Conservation (phyloP, 2,888 invertebrate genomes). For the Heteromurus nitidus region DNA sequence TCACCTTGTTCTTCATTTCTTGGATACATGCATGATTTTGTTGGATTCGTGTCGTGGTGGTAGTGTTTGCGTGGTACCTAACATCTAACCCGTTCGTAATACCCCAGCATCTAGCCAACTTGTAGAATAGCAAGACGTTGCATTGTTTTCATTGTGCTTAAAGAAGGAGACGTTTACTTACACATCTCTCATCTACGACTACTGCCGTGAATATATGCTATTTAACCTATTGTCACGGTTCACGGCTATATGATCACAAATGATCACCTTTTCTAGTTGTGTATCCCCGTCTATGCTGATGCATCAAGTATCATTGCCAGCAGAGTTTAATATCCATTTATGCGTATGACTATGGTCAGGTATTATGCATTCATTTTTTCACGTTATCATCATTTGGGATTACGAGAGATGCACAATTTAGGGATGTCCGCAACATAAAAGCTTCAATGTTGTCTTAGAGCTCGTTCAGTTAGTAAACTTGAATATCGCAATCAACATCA, state of each 20-base stretch:
- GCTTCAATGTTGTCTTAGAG: slow-evolving; percentile 43
- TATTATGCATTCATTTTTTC: slow-evolving; percentile 51
- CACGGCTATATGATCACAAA: slow-evolving; percentile 59
- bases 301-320: slow-evolving; percentile 12
- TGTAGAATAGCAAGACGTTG: not conserved
- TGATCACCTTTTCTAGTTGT: slow-evolving; percentile 32
- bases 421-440: slow-evolving; percentile 59
- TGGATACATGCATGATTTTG: slow-evolving; percentile 19
- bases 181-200: not conserved
- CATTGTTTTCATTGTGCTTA: not conserved
- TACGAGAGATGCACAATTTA: slow-evolving; percentile 27
- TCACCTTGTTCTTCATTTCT: slow-evolving; percentile 50
- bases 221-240: slow-evolving; percentile 57
- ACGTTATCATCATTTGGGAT: slow-evolving; percentile 31
- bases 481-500: slow-evolving; percentile 63
- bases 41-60: not conserved
- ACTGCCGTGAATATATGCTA: not conserved
- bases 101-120: no score
- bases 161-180: not conserved
- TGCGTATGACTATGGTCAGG: slow-evolving; percentile 40
- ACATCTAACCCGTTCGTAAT: not conserved
- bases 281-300: slow-evolving; percentile 23
- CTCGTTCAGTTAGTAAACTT: slow-evolving; percentile 58
- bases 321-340: slow-evolving; percentile 29
- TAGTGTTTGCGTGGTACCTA: slow-evolving; percentile 27